Base-by-base conservation (phyloP, 2,113 vertebrate species). In the Bos indicus region DNA sequence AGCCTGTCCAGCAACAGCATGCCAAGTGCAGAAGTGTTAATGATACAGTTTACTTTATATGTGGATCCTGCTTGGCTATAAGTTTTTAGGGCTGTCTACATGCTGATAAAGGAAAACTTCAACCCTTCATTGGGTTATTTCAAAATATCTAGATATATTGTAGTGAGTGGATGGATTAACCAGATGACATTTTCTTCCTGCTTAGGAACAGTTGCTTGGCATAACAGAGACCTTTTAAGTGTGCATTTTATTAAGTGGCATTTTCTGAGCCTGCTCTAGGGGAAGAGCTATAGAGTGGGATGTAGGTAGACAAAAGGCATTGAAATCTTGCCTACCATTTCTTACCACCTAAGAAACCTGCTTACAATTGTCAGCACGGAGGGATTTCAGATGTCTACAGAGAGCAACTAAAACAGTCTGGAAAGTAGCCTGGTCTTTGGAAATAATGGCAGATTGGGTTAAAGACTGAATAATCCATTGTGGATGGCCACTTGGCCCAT, bases 341-440 rank as follows among this genome's bases (percentile, higher is more conserved):
- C 62, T 67, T 67, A 67, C 62, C 33, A 19, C 62, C 30, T 64
- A 17, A 67, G 59, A 87, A 97, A 88, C 30, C n/a, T 96, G 67
- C 28, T 93, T 90, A 33, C n/a, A 36, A 1, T n/a, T 54, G 67
- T 80, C 57, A 94, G 56, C 28, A 52, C 33, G 57, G 54, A 71
- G 51, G 43, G 16, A 67, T 80, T 95, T 71, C 30, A 15, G 17
- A 91, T 67, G 25, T 56, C 43, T 13, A 88, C 2, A 36, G 12
- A 46, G 43, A 96, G 81, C 19, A 51, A 30, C 17, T 86, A 77
- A 96, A 25, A 94, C 33, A 51, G n/a, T 84, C 23, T 92, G 51
- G 60, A 95, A 95, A 91, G 81, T 74, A 51, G 54, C 88, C 56
- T 92, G n/a, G 51, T 94, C n/a, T 95, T 96, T 60, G 59, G 33